Percentiles rank a stretch among this genome's conserved stretches.
Conservation (phyloP, 1,140 invertebrate genomes). For the Drosophila setifemur region DNA sequence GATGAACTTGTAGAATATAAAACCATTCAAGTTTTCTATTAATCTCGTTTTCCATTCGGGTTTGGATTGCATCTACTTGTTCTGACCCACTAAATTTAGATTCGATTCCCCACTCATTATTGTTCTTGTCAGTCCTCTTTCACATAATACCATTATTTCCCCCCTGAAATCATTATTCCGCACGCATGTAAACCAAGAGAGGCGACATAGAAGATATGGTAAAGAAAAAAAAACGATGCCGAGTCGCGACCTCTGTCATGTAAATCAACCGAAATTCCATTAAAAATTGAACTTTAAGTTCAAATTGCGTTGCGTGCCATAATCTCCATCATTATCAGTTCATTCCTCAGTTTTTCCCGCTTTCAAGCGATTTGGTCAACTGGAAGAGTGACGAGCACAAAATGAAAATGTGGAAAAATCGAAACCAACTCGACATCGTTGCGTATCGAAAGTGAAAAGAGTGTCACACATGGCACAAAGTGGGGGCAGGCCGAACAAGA, state of each 20-base stretch:
- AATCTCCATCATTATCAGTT: conserved; percentile 73
- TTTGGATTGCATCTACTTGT: no score
- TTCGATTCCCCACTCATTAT: background rate
- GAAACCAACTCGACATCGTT: conserved; percentile 40
- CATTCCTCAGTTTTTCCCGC: conserved; percentile 10
- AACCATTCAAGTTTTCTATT: no score
- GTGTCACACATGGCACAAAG: conserved; percentile 44
- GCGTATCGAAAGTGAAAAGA: conserved; percentile 79
- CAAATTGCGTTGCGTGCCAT: conserved; percentile 69
- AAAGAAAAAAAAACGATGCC: conserved; percentile 61
- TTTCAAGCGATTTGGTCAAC: conserved; percentile 31
- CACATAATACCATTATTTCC: conserved; percentile 7
- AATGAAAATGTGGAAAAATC: conserved; percentile 29
- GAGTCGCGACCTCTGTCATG: conserved; percentile 66
- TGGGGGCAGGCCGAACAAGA: conserved; percentile 3
- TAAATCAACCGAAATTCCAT: conserved; percentile 80
- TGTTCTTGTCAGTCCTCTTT: background rate
- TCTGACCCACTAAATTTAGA: background rate
- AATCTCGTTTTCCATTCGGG: no score
- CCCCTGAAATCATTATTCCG: conserved; percentile 2
- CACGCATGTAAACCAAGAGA: conserved; percentile 35
- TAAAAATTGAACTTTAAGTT: conserved; percentile 78
- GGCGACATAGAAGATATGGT: conserved; percentile 5
- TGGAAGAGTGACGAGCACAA: conserved; percentile 40
- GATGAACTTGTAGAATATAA: no score